A percentile compares a stretch with the other conserved stretches of the same genome.
Conservation (phyloP, 2,113 vertebrate genomes). For the Chascanopsetta lugubris region DNA sequence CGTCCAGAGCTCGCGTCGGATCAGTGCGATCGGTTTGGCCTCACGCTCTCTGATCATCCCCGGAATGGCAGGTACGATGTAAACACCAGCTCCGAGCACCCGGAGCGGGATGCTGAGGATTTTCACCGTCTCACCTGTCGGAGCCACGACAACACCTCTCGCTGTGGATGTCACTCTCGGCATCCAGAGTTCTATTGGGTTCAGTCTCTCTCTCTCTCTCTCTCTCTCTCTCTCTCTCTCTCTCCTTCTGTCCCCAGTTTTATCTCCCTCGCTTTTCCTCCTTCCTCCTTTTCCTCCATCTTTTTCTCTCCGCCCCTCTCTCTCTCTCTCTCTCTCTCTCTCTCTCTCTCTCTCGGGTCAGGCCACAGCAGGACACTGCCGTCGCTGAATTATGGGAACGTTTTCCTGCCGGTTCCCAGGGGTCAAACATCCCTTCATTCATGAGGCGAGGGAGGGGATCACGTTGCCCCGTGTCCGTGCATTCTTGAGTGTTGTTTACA, state of each 20-base stretch:
- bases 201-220: conserved; percentile 4
- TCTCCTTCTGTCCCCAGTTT: conserved; percentile 21
- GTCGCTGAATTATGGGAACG: conserved; percentile 38
- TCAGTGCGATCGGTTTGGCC: conserved; percentile 31
- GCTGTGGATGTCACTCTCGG: conserved; percentile 35
- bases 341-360: conserved; percentile 14
- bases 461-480: conserved; percentile 32
- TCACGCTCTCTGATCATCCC: conserved; percentile 29
- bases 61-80: conserved; percentile 52
- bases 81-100: conserved; percentile 1
- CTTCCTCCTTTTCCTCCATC: conserved; percentile 1
- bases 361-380: conserved; percentile 2
- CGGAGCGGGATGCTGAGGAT: neutral
- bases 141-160: conserved; percentile 24
- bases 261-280: neutral
- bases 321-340: neutral
- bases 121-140: neutral
- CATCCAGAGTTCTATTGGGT: conserved; percentile 23
- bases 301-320: conserved; percentile 23
- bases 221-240: conserved; percentile 6
- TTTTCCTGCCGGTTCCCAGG: conserved; percentile 5
- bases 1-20: no score
- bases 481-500: conserved; percentile 15
- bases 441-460: conserved; percentile 31
- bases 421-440: conserved; percentile 38